A percentile compares a stretch with the other conserved stretches of the same genome.
Evolutionary conservation across 2,113 vertebrate species (phyloP).

Genomic region (Fukomys damarensis): DNA sequence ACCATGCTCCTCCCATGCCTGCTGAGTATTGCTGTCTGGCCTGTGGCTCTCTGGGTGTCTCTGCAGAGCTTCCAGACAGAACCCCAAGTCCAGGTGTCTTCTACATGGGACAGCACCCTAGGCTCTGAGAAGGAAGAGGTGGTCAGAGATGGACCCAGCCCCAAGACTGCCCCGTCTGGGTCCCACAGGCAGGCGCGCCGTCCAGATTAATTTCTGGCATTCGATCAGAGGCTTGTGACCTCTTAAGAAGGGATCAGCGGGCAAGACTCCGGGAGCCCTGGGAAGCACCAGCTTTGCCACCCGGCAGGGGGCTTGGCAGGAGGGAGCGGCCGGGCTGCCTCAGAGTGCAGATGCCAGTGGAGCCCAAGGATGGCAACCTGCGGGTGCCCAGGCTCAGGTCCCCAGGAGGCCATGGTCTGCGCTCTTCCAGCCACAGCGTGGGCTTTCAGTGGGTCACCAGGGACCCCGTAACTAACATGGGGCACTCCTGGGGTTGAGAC

Average conservation of each 20-base stretch:
- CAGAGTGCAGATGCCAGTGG: background rate
- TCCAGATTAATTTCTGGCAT: constrained; percentile 17
- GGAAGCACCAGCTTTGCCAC: background rate
- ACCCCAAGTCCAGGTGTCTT: accelerated
- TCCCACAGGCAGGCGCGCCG: background rate
- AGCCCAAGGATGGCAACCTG: background rate
- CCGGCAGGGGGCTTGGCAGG: constrained; percentile 38
- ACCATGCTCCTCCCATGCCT: background rate
- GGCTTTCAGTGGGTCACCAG: background rate
- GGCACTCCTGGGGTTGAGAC: constrained; percentile 54
- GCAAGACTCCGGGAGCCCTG: background rate
- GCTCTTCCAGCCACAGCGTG: background rate
- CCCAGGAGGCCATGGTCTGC: accelerated
- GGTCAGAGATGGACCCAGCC: background rate
- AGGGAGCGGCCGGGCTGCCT: background rate
- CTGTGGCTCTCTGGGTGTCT: background rate
- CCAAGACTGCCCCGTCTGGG: background rate
- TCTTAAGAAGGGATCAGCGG: constrained; percentile 42
- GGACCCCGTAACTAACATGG: constrained; percentile 57
- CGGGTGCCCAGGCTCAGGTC: background rate
- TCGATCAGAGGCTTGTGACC: constrained; percentile 7
- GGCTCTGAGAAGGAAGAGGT: background rate
- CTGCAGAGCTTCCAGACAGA: background rate
- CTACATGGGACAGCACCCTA: no score
- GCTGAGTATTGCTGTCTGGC: accelerated